A percentile compares a stretch with the other conserved stretches of the same genome.
phyloP scores from a whole-genome alignment of 1,140 invertebrate species.

The Diorhabda elongata region DNA sequence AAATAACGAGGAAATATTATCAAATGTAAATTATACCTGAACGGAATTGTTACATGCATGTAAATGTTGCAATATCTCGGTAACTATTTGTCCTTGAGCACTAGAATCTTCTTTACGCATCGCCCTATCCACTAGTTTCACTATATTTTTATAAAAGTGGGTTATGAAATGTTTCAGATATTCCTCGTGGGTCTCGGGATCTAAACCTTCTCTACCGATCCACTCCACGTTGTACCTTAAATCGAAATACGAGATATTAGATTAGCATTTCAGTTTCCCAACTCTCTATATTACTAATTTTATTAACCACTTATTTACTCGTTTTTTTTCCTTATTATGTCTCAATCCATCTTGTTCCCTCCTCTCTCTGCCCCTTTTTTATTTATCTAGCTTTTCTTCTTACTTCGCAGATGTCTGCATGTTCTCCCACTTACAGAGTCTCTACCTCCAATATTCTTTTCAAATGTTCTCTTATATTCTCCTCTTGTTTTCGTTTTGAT shows the following conservation, averaged over 20 bases:
- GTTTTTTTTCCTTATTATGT: too few species aligned
- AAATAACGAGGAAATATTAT: neutral
- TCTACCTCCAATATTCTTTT: too few species aligned
- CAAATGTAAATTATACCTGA: conserved; percentile 51
- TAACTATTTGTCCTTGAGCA: conserved; percentile 89
- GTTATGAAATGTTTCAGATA: conserved; percentile 94
- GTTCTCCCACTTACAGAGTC: too few species aligned
- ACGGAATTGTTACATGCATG: conserved; percentile 97
- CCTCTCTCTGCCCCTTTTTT: too few species aligned
- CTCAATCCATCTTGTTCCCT: too few species aligned
- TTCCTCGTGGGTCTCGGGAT: conserved; percentile 87
- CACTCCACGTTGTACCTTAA: conserved; percentile 91
- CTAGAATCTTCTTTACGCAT: conserved; percentile 95
- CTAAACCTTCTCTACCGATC: conserved; percentile 92
- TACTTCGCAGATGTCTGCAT: too few species aligned
- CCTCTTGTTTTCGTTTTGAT: too few species aligned
- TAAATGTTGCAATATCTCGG: conserved; percentile 93
- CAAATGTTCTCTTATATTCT: too few species aligned
- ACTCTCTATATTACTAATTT: too few species aligned
- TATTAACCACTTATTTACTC: too few species aligned
- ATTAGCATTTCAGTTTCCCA: too few species aligned
- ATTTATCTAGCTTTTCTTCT: too few species aligned
- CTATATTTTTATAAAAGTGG: conserved; percentile 92
- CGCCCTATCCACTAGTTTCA: conserved; percentile 86
- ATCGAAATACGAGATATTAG: conserved; percentile 5